Evolutionary conservation across 23 tunicate genomes (phyloP), one percentile per base, ranked within the genome.

Genomic region (Botrylloides violaceus): DNA sequence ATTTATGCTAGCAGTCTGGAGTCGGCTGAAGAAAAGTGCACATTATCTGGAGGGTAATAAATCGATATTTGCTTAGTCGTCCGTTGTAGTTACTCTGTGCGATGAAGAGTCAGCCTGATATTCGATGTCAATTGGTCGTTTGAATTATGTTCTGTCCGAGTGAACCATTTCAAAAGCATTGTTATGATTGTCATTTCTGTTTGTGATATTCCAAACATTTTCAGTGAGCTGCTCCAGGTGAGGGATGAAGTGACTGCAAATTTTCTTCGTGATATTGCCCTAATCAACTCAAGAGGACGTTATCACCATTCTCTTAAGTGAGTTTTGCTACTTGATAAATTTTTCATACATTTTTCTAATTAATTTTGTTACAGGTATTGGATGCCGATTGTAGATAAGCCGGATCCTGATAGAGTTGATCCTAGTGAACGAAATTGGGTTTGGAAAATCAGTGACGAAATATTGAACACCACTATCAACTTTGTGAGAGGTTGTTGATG

Each of bases 11-110:
- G 47, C 32, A 35, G 72, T 22, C 57, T 61, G 20, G 66, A 56
- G 23, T 61, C 60, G 24, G 94, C 94, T 0, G 48, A 53, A 20
- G 59, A 76, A 64, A 76, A 77, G 32, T 88, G 96, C 50, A 32
- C 79, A 34, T 53, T 32, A 77, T 29, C 83, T 21, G 24, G 29
- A 33, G 96, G 96, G 96, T 88, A 68, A n/a, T n/a, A n/a, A n/a
- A n/a, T n/a, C n/a, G n/a, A n/a, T n/a, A n/a, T n/a, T n/a, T n/a
- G n/a, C n/a, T n/a, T n/a, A n/a, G n/a, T n/a, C n/a, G n/a, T n/a
- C n/a, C n/a, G n/a, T n/a, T n/a, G n/a, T n/a, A n/a, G n/a, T n/a
- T n/a, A n/a, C n/a, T n/a, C n/a, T n/a, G n/a, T n/a, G n/a, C n/a
- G n/a, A n/a, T n/a, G n/a, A n/a, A n/a, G n/a, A n/a, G n/a, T n/a